Evolutionary conservation across 1,140 invertebrate genomes (phyloP).

Genomic region (Dermatophagoides farinae): DNA sequence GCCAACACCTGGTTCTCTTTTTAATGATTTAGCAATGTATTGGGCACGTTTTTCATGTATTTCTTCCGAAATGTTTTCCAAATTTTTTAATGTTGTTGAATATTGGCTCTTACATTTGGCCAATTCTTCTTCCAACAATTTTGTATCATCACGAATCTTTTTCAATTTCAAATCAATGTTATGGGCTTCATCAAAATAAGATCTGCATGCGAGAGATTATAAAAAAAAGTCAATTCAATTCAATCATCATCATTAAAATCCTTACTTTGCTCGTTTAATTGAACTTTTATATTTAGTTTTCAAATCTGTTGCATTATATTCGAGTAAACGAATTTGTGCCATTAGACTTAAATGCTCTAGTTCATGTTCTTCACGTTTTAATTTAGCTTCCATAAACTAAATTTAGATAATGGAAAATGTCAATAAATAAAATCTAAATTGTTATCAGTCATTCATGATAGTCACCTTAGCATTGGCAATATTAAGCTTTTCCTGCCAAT

Average conservation of each 20-base stretch:
- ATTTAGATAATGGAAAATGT: constrained; percentile 12
- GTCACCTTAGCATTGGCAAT: constrained; percentile 70
- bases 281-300: constrained; percentile 53
- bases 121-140: constrained; percentile 29
- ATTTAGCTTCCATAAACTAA: constrained; percentile 83
- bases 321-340: constrained; percentile 16
- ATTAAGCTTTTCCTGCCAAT: constrained; percentile 96
- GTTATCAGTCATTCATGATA: not conserved
- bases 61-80: constrained; percentile 36
- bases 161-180: constrained; percentile 27
- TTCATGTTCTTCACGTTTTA: constrained; percentile 61
- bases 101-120: constrained; percentile 28
- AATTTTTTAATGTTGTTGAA: constrained; percentile 26
- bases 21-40: constrained; percentile 24
- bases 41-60: constrained; percentile 29
- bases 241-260: not conserved
- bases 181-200: constrained; percentile 33
- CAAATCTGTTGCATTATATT: constrained; percentile 35
- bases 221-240: constrained; percentile 4
- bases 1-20: constrained; percentile 68
- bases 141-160: constrained; percentile 22
- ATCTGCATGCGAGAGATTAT: constrained; percentile 24
- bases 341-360: constrained; percentile 60
- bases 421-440: constrained; percentile 19
- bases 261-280: constrained; percentile 44